Conservation (phyloP, 2,797 vertebrate genomes). For the Paguma larvata region DNA sequence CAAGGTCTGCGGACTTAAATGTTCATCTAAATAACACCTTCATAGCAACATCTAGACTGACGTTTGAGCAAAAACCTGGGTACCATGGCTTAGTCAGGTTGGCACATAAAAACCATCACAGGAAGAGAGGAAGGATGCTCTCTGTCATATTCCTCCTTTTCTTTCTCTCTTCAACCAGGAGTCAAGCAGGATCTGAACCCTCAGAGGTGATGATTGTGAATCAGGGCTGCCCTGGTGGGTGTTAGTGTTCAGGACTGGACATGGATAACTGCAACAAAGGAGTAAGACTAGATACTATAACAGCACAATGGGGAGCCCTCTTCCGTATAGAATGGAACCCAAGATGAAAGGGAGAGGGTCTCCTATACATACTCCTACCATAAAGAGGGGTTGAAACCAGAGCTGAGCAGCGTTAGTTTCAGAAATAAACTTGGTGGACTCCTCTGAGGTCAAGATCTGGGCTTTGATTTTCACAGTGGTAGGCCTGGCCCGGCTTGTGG, state of each 20-base stretch:
- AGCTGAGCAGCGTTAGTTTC: neutral
- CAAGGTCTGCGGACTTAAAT: neutral
- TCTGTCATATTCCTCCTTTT: neutral
- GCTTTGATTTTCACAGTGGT: constrained; percentile 35
- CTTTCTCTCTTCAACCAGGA: neutral
- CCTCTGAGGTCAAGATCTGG: neutral
- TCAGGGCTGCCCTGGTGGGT: neutral
- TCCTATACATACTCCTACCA: fast-evolving
- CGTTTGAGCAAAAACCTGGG: neutral
- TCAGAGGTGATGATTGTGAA: neutral
- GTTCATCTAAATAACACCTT: constrained; percentile 1
- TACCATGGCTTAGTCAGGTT: neutral
- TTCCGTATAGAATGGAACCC: neutral
- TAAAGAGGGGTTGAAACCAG: neutral
- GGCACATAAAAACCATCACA: neutral
- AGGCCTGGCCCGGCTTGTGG: neutral
- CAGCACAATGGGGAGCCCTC: neutral
- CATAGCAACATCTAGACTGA: neutral
- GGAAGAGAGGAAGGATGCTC: neutral
- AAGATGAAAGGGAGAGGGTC: neutral
- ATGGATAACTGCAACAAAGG: neutral
- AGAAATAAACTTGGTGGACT: constrained; percentile 29
- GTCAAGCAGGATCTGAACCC: neutral
- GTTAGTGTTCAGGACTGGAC: neutral
- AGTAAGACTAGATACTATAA: neutral